A percentile compares a stretch with the other conserved stretches of the same genome.
Evolutionary conservation across 2,888 invertebrate species (phyloP).

Genomic region (Sphaerophoria taeniata): DNA sequence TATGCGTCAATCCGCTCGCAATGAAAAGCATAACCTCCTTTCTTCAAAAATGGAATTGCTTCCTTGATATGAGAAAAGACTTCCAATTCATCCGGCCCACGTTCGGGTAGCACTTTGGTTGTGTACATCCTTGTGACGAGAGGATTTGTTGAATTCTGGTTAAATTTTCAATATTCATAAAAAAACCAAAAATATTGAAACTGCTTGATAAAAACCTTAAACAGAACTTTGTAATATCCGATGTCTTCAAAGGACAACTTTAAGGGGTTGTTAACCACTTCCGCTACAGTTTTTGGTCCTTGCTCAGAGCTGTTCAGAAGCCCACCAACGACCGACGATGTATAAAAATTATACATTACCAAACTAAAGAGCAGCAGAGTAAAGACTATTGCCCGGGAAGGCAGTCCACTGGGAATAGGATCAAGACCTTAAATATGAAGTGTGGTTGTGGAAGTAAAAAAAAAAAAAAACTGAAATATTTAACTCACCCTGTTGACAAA

Average conservation of each 20-base stretch:
- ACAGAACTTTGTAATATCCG: slow-evolving; percentile 81
- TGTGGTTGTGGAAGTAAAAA: not conserved
- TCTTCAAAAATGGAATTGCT: slow-evolving; percentile 82
- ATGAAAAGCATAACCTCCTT: slow-evolving; percentile 83
- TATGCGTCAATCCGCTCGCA: slow-evolving; percentile 83
- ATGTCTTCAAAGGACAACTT: slow-evolving; percentile 81
- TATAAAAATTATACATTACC: slow-evolving; percentile 81
- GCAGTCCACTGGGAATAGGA: slow-evolving; percentile 76
- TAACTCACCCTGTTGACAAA: slow-evolving; percentile 79
- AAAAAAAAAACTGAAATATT: not conserved
- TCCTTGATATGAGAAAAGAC: slow-evolving; percentile 78
- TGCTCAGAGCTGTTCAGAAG: slow-evolving; percentile 78
- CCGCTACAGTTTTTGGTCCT: slow-evolving; percentile 79
- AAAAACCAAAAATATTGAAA: slow-evolving; percentile 60
- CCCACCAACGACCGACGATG: slow-evolving; percentile 81
- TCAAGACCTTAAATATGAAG: slow-evolving; percentile 77
- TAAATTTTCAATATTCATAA: not conserved
- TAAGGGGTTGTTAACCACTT: slow-evolving; percentile 79
- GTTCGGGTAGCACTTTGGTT: slow-evolving; percentile 77
- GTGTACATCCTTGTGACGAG: slow-evolving; percentile 76
- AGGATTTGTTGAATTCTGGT: slow-evolving; percentile 30
- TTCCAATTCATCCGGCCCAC: slow-evolving; percentile 76
- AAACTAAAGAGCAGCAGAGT: slow-evolving; percentile 79
- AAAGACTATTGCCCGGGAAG: slow-evolving; percentile 78
- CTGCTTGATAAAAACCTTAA: slow-evolving; percentile 76